Conservation (phyloP, 1,140 invertebrate species). For the Ephestia elutella region DNA sequence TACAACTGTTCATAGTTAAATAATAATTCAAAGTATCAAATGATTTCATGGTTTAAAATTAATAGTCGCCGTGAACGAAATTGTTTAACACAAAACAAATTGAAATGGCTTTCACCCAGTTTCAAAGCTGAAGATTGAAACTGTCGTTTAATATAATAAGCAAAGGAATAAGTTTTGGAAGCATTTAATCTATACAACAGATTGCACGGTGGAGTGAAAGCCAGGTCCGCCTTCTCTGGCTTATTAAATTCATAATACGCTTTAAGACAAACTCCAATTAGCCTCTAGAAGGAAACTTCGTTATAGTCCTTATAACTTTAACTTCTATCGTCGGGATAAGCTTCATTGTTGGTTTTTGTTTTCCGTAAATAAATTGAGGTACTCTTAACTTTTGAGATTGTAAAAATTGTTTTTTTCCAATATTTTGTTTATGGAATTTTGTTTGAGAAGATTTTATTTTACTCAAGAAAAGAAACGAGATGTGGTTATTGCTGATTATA, state of each 20-base stretch:
- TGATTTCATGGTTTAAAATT: neutral
- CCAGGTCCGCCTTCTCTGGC: constrained; percentile 14
- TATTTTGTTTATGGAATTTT: too few relatives aligned
- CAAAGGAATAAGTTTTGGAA: constrained; percentile 19
- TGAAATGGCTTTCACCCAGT: neutral
- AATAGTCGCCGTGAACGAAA: neutral
- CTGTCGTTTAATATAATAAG: neutral
- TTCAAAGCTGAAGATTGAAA: neutral
- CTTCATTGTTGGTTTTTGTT: neutral
- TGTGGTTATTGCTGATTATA: too few relatives aligned
- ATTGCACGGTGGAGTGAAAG: constrained; percentile 18
- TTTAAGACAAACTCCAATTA: constrained; percentile 32
- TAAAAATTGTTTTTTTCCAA: neutral
- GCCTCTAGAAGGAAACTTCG: constrained; percentile 17
- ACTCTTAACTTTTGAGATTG: neutral
- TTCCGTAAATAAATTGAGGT: neutral
- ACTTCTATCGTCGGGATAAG: neutral
- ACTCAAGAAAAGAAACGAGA: too few relatives aligned
- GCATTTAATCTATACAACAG: constrained; percentile 23
- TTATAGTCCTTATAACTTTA: constrained; percentile 18
- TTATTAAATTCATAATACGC: constrained; percentile 30
- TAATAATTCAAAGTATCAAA: too few relatives aligned
- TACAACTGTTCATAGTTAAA: too few relatives aligned
- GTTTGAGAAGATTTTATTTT: too few relatives aligned
- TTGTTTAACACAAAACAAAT: neutral